Evolutionary conservation across 2,888 invertebrate genomes (phyloP), one percentile per base, ranked within the genome.

Genomic region (Hypomecis atomaria): DNA sequence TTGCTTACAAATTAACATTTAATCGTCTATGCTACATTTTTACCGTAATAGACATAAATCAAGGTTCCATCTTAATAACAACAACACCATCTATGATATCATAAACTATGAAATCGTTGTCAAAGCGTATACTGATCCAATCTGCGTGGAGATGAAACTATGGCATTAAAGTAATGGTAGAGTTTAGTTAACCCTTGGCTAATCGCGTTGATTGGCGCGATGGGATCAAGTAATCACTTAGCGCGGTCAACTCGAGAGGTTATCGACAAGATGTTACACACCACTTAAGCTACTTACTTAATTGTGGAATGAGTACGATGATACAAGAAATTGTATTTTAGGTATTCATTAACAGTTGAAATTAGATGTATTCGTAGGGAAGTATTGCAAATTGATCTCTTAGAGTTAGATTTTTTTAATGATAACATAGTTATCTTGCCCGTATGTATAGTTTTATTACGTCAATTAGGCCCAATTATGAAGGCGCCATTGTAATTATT

Each of bases 171-270:
- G 82, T 81, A 84, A 85, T 79, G 81, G 79, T 63, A 78, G 77
- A 80, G 82, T 83, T 83, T 81, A 82, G 77, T 82, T 84, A 84
- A 84, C 85, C 86, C 86, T 82, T 78, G 81, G 85, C 84, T 89
- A 89, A 89, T 89, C 86, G 88, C 83, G 84, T 82, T 87, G 89
- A 89, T 89, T 89, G 88, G 75, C 81, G 82, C 81, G 79, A 78
- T 78, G 76, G 81, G 84, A 85, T 86, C 81, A 84, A 83, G 86
- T 87, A 89, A 90, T 90, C 87, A 89, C 88, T 90, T 90, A 90
- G 84, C 79, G 85, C 75, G 77, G 74, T 66, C 74, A 76, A 76
- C 77, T 80, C 72, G 57, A 53, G 64, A 59, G 68, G 66, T 74
- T 69, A 71, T 72, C 58, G 68, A 68, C 54, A 52, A 58, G 33